Conservation (phyloP, 2,888 invertebrate genomes). For the Eupithecia dodoneata region DNA sequence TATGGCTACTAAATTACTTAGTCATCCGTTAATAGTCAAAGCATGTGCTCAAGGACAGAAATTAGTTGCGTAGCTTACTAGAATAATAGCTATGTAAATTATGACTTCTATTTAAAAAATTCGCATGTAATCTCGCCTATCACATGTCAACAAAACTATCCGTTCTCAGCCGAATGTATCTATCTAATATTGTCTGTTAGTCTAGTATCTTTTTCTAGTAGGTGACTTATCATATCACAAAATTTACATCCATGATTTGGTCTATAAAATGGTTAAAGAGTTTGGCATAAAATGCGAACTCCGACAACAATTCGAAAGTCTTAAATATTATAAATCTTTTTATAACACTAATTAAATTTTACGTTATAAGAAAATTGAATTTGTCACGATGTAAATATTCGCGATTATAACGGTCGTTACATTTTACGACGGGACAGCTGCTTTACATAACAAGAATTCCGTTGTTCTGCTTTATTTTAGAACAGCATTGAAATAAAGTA, state of each 20-base stretch:
- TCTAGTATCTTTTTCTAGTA: background rate
- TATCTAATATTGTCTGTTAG: background rate
- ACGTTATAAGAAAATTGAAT: conserved; percentile 13
- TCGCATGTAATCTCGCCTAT: background rate
- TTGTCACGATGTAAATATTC: conserved; percentile 25
- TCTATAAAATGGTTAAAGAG: background rate
- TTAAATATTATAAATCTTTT: background rate
- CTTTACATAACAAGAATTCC: conserved; percentile 37
- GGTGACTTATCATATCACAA: background rate
- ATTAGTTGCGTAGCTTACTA: background rate
- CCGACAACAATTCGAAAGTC: background rate
- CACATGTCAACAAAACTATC: background rate
- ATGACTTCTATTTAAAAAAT: background rate
- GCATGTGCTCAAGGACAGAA: conserved; percentile 1
- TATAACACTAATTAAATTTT: conserved; percentile 11
- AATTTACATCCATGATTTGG: background rate
- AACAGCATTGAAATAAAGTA: background rate
- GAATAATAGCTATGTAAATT: background rate
- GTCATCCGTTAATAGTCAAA: conserved; percentile 3
- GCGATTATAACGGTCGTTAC: conserved; percentile 26
- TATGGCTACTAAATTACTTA: conserved; percentile 14
- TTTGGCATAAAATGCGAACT: background rate
- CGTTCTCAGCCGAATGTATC: background rate
- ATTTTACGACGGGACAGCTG: conserved; percentile 30
- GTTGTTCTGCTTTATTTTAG: conserved; percentile 1